Conservation (phyloP, 2,888 invertebrate genomes). For the Torymus tubicola region DNA sequence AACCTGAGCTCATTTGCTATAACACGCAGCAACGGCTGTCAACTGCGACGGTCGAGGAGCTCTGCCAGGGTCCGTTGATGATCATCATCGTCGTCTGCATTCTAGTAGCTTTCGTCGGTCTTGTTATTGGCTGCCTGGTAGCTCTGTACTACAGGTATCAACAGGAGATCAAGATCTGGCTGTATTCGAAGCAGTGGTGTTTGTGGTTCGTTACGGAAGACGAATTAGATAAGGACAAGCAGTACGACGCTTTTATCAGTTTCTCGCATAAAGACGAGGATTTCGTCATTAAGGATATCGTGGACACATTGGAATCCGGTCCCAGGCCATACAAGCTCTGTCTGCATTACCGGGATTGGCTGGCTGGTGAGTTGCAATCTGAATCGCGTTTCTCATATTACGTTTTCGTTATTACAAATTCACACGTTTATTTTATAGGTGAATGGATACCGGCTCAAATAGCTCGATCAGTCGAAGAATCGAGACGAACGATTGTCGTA, state of each 20-base stretch:
- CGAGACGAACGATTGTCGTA: constrained; percentile 84
- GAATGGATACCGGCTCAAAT: constrained; percentile 85
- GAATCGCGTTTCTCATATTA: not conserved
- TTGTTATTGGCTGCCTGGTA: constrained; percentile 76
- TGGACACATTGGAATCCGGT: constrained; percentile 82
- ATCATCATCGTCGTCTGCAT: constrained; percentile 58
- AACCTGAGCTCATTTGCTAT: constrained; percentile 33
- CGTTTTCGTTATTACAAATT: not conserved
- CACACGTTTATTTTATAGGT: constrained; percentile 73
- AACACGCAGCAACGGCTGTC: constrained; percentile 28
- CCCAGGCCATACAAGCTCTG: constrained; percentile 83
- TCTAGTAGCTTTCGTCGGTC: constrained; percentile 75
- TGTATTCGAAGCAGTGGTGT: constrained; percentile 80
- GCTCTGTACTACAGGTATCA: constrained; percentile 75
- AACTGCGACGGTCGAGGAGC: constrained; percentile 45
- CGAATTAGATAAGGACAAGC: constrained; percentile 83
- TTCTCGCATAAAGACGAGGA: constrained; percentile 87
- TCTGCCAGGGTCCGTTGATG: constrained; percentile 36
- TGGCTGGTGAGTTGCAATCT: constrained; percentile 80
- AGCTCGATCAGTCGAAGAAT: constrained; percentile 83
- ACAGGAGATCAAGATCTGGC: constrained; percentile 83
- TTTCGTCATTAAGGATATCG: constrained; percentile 82
- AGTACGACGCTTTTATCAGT: constrained; percentile 88
- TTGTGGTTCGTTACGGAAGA: constrained; percentile 83
- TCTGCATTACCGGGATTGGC: constrained; percentile 86